Base-by-base conservation (phyloP, 2,113 vertebrate genomes). In the Paramisgurnus dabryanus region DNA sequence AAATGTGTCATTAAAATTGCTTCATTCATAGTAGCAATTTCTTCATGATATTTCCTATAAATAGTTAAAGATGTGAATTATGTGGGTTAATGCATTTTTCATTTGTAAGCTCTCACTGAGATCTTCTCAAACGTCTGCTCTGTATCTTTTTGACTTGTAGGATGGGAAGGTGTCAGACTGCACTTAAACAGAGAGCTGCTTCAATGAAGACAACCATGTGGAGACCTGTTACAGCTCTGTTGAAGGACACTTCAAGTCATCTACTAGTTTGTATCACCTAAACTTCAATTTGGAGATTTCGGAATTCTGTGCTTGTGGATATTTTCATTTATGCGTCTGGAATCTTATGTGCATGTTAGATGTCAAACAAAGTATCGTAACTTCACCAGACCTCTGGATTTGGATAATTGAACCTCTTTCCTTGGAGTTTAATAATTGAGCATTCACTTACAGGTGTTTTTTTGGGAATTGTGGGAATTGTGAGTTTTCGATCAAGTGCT, bases 101-200 rank as follows among this genome's bases (percentile, higher is more conserved):
- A 85, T 80, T 80, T 83, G 67, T 85, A 39, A 6, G 63, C 61
- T 41, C 22, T 40, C 34, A 39, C 13, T 18, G 85, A 89, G 86
- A 86, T 79, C 82, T 76, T 89, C 88, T 82, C 87, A 89, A 90
- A 92, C 83, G 82, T 69, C 13, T 79, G 71, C 82, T 85, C 66
- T 90, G 64, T 88, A 72, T 89, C 68, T 87, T 78, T 85, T 80
- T 86, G 4, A 82, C 83, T 86, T 82, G 67, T 86, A 93, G 93
- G 89, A 86, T 82, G 78, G 80, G 55, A 80, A 81, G 78, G 86
- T 86, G 82, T 84, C 86, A 79, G 87, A 87, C 87, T 84, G 85
- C 60, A 81, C 74, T 76, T 78, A 67, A 86, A 87, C 83, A 91
- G 82, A 86, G 90, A 90, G 89, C 81, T 88, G 88, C 80, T 18